Evolutionary conservation across 2,797 vertebrate genomes (phyloP).

Genomic region (Malacoctenus gilli): DNA sequence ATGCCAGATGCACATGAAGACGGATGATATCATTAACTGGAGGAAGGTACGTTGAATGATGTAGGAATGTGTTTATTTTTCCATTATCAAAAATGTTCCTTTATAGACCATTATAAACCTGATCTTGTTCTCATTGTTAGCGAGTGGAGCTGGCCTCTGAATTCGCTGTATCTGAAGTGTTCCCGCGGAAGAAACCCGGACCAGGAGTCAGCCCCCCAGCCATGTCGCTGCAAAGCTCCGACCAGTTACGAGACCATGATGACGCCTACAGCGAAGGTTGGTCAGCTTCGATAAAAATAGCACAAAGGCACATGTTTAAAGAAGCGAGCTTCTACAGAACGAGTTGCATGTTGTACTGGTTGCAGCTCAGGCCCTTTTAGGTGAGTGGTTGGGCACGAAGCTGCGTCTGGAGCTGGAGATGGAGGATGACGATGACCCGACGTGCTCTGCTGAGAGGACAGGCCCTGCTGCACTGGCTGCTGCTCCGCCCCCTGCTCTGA

Average conservation of each 20-base stretch:
- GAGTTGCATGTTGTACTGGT: slow-evolving; percentile 2
- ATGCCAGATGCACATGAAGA: slow-evolving; percentile 70
- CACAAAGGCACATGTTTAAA: not conserved
- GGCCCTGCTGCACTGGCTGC: slow-evolving; percentile 39
- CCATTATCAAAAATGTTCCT: too few species aligned
- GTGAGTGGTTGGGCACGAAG: slow-evolving; percentile 87
- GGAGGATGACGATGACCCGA: slow-evolving; percentile 64
- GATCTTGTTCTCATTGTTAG: slow-evolving; percentile 61
- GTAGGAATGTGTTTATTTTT: slow-evolving; percentile 5
- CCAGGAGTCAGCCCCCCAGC: slow-evolving; percentile 42
- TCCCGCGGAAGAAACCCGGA: slow-evolving; percentile 67
- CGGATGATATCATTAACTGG: slow-evolving; percentile 77
- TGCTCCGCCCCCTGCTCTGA: slow-evolving; percentile 39
- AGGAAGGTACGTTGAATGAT: slow-evolving; percentile 76
- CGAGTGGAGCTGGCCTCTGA: slow-evolving; percentile 83
- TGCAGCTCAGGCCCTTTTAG: slow-evolving; percentile 88
- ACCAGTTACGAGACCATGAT: slow-evolving; percentile 84
- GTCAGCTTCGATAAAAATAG: slow-evolving; percentile 11
- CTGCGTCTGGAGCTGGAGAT: slow-evolving; percentile 81
- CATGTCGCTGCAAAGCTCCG: slow-evolving; percentile 73
- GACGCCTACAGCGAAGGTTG: slow-evolving; percentile 88
- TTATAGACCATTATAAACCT: too few species aligned
- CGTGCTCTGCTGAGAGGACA: slow-evolving; percentile 34
- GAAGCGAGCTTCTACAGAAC: slow-evolving; percentile 5
- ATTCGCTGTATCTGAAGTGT: slow-evolving; percentile 83